Conservation (phyloP, 2,113 vertebrate species). For the Eleginops maclovinus region DNA sequence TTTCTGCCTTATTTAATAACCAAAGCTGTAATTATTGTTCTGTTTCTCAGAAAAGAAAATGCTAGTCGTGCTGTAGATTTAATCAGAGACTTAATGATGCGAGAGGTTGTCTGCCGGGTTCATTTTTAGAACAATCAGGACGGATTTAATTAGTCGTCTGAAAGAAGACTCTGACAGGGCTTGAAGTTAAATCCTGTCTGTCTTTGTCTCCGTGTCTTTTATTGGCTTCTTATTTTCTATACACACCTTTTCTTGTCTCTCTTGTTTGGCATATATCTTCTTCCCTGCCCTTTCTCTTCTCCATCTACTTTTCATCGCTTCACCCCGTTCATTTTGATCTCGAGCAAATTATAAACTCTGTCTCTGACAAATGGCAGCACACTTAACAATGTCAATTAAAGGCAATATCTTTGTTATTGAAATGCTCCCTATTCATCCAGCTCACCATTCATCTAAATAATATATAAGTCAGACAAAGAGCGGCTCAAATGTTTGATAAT, state of each 20-base stretch:
- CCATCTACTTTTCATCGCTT: background rate
- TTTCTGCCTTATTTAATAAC: constrained; percentile 68
- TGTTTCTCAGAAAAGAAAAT: constrained; percentile 10
- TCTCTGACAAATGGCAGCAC: constrained; percentile 32
- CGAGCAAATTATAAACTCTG: constrained; percentile 44
- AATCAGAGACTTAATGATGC: constrained; percentile 72
- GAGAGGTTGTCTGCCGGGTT: constrained; percentile 62
- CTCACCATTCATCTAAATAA: background rate
- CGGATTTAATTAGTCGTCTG: constrained; percentile 67
- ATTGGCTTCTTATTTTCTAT: constrained; percentile 13
- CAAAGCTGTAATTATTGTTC: constrained; percentile 60
- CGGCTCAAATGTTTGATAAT: constrained; percentile 31
- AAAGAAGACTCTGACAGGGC: constrained; percentile 56
- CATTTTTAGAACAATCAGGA: constrained; percentile 70
- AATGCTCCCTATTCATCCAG: constrained; percentile 29
- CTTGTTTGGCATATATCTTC: background rate
- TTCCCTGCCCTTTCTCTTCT: background rate
- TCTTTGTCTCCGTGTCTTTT: constrained; percentile 17
- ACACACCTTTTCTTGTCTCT: background rate
- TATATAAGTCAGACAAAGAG: constrained; percentile 16
- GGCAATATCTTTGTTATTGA: constrained; percentile 48
- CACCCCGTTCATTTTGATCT: too few species aligned
- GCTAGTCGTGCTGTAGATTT: constrained; percentile 53
- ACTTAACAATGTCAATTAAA: constrained; percentile 57
- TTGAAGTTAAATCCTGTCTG: constrained; percentile 49